Evolutionary conservation across 2,888 invertebrate genomes (phyloP).

Genomic region (Drosophila subquinaria): DNA sequence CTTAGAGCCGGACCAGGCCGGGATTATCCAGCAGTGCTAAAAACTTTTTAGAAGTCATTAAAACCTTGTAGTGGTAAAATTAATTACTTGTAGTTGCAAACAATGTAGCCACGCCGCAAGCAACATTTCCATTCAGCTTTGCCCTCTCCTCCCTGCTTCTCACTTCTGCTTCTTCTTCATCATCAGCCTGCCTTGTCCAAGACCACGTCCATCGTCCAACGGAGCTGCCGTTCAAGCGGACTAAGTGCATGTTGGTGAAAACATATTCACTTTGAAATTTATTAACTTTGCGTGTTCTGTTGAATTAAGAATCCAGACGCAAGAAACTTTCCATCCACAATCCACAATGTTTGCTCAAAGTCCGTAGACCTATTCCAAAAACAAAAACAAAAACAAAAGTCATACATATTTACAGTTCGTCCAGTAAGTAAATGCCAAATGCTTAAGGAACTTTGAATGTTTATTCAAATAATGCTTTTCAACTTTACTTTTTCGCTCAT

Average conservation of each 20-base stretch:
- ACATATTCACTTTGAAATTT: conserved; percentile 83
- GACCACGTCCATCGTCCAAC: conserved; percentile 21
- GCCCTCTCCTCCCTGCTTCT: conserved; percentile 3
- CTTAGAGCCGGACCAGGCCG: conserved; percentile 62
- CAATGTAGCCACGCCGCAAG: conserved; percentile 84
- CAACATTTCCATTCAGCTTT: conserved; percentile 73
- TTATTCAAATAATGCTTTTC: conserved; percentile 34
- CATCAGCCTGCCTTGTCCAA: conserved; percentile 17
- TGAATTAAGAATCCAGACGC: conserved; percentile 81
- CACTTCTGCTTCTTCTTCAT: neutral
- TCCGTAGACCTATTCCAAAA: conserved; percentile 46
- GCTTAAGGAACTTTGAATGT: conserved; percentile 20
- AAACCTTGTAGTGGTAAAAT: conserved; percentile 86
- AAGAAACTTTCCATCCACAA: conserved; percentile 67
- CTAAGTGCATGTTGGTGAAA: conserved; percentile 80
- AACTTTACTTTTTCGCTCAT: conserved; percentile 6
- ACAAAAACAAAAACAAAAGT: conserved; percentile 29
- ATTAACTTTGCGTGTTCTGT: conserved; percentile 84
- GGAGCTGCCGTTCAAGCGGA: conserved; percentile 53
- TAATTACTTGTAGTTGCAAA: conserved; percentile 86
- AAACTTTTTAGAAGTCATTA: conserved; percentile 85
- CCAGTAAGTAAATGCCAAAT: conserved; percentile 17
- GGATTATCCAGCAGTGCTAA: conserved; percentile 83
- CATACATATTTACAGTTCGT: conserved; percentile 42
- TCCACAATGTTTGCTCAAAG: conserved; percentile 69